Percentiles rank a stretch among this genome's conserved stretches.
Conservation (phyloP, 2,888 invertebrate species). For the Julus scanicus region DNA sequence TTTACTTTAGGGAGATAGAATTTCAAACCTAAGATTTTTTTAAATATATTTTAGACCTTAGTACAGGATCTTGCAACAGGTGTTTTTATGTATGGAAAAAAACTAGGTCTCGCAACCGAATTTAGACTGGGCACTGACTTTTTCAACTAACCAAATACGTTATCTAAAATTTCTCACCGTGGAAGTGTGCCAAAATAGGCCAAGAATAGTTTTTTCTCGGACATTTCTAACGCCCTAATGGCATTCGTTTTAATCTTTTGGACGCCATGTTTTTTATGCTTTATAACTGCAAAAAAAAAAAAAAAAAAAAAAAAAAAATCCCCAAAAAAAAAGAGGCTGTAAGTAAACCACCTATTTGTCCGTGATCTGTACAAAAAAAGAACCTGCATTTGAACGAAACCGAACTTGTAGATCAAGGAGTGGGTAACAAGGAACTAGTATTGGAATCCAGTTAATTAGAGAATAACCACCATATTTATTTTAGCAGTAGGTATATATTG, state of each 20-base stretch:
- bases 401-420: not conserved
- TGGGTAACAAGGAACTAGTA: not conserved
- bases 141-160: not conserved
- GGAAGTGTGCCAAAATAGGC: conserved; percentile 1
- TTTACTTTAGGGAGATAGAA: not conserved
- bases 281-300: not conserved
- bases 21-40: too few species aligned
- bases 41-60: not conserved
- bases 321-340: not conserved
- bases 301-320: not conserved
- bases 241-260: not conserved
- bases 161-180: not conserved
- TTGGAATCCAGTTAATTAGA: not conserved
- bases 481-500: not conserved
- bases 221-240: not conserved
- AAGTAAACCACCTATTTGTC: conserved; percentile 1
- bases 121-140: conserved; percentile 1
- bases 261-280: not conserved
- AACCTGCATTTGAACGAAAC: not conserved
- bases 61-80: not conserved
- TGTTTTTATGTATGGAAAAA: not conserved
- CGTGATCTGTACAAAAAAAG: not conserved
- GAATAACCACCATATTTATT: not conserved
- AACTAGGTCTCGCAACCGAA: not conserved
- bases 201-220: conserved; percentile 1